These are phyloP conservation scores for Pteria penguin DNA, from an alignment of 2,888 invertebrate species.

Conservation along the genomic window DNA sequence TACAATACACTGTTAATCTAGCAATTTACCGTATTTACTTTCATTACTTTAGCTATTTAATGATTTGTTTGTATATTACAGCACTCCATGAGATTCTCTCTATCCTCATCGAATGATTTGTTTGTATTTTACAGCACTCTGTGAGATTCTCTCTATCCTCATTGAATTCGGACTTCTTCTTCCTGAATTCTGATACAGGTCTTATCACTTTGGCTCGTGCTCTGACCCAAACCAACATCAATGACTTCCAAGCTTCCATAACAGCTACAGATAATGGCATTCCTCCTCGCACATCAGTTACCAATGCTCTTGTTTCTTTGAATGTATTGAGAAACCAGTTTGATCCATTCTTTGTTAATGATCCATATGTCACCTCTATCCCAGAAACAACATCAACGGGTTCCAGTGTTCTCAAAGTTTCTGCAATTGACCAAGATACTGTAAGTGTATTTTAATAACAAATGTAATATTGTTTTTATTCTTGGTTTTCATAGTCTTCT, in stretches of 20 bases:
- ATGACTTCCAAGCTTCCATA: slow-evolving; percentile 57
- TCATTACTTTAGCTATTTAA: too few relatives aligned
- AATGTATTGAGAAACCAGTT: slow-evolving; percentile 63
- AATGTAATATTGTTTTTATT: too few relatives aligned
- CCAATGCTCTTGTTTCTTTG: slow-evolving; percentile 58
- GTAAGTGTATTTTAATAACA: too few relatives aligned
- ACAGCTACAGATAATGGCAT: slow-evolving; percentile 66
- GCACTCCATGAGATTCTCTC: slow-evolving; percentile 38
- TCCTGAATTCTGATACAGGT: slow-evolving; percentile 67
- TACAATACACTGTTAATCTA: too few relatives aligned
- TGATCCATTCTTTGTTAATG: slow-evolving; percentile 62
- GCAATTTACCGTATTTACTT: too few relatives aligned
- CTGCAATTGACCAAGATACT: slow-evolving; percentile 60
- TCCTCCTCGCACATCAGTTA: slow-evolving; percentile 42
- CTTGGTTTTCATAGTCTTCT: too few relatives aligned
- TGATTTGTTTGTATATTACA: slow-evolving; percentile 25
- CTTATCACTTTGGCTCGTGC: slow-evolving; percentile 60
- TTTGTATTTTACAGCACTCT: slow-evolving; percentile 38
- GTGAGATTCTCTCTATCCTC: slow-evolving; percentile 32
- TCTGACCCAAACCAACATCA: slow-evolving; percentile 53
- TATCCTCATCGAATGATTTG: slow-evolving; percentile 7
- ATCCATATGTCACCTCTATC: slow-evolving; percentile 57
- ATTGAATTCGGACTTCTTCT: slow-evolving; percentile 61
- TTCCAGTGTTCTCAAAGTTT: slow-evolving; percentile 51
- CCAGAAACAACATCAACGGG: slow-evolving; percentile 52